Conservation (phyloP, 2,113 vertebrate species). For the Labeo catla region DNA sequence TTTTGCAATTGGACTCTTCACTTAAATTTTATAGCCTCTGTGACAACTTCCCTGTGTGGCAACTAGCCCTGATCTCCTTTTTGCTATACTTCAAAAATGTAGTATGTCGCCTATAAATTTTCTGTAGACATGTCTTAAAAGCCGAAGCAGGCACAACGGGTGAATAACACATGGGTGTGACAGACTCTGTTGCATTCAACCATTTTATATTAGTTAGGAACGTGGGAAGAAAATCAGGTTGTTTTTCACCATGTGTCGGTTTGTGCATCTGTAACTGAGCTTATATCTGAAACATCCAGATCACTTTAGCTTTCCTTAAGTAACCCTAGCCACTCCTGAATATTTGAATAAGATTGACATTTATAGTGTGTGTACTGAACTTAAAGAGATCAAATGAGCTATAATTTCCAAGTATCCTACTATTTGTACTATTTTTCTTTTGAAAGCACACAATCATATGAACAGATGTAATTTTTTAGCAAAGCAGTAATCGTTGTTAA, state of each 20-base stretch:
- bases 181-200: slow-evolving; percentile 1
- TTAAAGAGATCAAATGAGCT: background rate
- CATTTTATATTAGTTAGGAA: slow-evolving; percentile 25
- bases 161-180: background rate
- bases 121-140: slow-evolving; percentile 26
- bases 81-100: background rate
- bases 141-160: background rate
- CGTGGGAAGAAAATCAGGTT: slow-evolving; percentile 1
- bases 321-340: background rate
- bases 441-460: background rate
- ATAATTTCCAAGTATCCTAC: background rate
- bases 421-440: background rate
- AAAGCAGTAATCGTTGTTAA: background rate
- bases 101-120: background rate
- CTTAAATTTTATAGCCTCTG: background rate
- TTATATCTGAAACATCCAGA: slow-evolving; percentile 22
- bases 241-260: background rate
- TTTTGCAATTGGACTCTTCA: background rate
- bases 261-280: slow-evolving; percentile 1
- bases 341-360: slow-evolving; percentile 4
- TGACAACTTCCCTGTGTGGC: background rate
- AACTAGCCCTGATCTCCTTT: background rate
- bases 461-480: background rate
- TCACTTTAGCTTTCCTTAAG: background rate
- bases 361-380: background rate